A percentile compares a stretch with the other conserved stretches of the same genome.
Evolutionary conservation across 2,888 invertebrate genomes (phyloP).

Genomic region (Drosophila merina): DNA sequence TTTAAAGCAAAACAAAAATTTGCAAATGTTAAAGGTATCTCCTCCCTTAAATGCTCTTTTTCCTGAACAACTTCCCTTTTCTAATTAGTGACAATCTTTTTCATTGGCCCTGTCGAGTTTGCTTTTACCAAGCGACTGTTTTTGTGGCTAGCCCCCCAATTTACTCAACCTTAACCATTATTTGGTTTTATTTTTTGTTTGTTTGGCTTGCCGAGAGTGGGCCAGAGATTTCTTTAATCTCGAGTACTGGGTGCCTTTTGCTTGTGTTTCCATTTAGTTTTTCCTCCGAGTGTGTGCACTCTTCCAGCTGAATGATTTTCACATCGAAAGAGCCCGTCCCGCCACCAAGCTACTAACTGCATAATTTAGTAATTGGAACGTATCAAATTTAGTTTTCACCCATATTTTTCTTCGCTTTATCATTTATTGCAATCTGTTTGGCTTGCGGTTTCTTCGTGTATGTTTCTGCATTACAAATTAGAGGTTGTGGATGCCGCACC

Average conservation of each 20-base stretch:
- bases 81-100: slow-evolving; percentile 38
- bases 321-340: slow-evolving; percentile 51
- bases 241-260: neutral
- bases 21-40: too few relatives aligned
- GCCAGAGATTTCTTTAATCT: slow-evolving; percentile 43
- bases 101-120: slow-evolving; percentile 13
- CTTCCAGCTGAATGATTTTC: slow-evolving; percentile 81
- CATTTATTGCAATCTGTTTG: slow-evolving; percentile 31
- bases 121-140: slow-evolving; percentile 6
- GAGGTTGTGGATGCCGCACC: slow-evolving; percentile 27
- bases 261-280: slow-evolving; percentile 14
- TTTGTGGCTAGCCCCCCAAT: slow-evolving; percentile 20
- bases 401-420: slow-evolving; percentile 8
- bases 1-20: too few relatives aligned
- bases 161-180: slow-evolving; percentile 50
- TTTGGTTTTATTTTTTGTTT: slow-evolving; percentile 43
- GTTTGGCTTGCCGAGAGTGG: slow-evolving; percentile 19
- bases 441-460: slow-evolving; percentile 3
- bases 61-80: slow-evolving; percentile 22
- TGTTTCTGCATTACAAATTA: slow-evolving; percentile 20
- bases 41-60: neutral
- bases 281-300: slow-evolving; percentile 61
- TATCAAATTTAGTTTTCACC: slow-evolving; percentile 58
- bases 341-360: slow-evolving; percentile 54
- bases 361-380: slow-evolving; percentile 79